A percentile compares a stretch with the other conserved stretches of the same genome.
phyloP scores from a whole-genome alignment of 2,888 invertebrate species.

The Lymantria monacha region DNA sequence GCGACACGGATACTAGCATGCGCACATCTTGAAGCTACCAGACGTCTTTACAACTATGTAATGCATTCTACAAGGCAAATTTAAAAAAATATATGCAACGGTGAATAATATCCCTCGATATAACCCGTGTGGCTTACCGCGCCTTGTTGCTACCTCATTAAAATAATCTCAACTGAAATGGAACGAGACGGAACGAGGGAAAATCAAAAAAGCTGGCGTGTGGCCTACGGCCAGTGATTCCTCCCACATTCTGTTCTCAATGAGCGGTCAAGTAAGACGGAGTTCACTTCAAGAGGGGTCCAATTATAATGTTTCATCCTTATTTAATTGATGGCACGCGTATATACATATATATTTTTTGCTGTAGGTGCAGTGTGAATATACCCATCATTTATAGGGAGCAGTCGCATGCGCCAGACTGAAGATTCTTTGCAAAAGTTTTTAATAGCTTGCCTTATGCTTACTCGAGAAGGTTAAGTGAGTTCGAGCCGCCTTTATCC shows the following conservation, averaged over 20 bases:
- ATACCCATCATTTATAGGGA: slow-evolving; percentile 52
- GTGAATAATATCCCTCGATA: slow-evolving; percentile 35
- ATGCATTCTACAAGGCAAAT: slow-evolving; percentile 46
- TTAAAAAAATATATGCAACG: slow-evolving; percentile 49
- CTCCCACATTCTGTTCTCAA: slow-evolving; percentile 53
- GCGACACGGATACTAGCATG: slow-evolving; percentile 49
- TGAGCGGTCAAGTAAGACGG: slow-evolving; percentile 63
- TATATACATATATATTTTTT: slow-evolving; percentile 71
- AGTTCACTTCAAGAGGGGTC: slow-evolving; percentile 39
- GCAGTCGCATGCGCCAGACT: slow-evolving; percentile 57
- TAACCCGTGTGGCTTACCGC: slow-evolving; percentile 34
- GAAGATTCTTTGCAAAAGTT: slow-evolving; percentile 55
- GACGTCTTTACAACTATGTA: slow-evolving; percentile 43
- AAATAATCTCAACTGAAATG: slow-evolving; percentile 53
- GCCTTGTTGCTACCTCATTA: slow-evolving; percentile 49
- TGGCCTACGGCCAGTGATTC: slow-evolving; percentile 62
- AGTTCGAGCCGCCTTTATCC: slow-evolving; percentile 57
- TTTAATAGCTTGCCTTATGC: slow-evolving; percentile 61
- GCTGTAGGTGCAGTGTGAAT: slow-evolving; percentile 57
- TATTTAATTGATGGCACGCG: slow-evolving; percentile 76
- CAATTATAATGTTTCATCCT: slow-evolving; percentile 56
- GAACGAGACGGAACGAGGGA: slow-evolving; percentile 50
- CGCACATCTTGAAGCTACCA: background rate
- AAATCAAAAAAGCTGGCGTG: slow-evolving; percentile 55
- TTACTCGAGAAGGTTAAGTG: slow-evolving; percentile 61